A percentile compares a stretch with the other conserved stretches of the same genome.
Conservation (phyloP, 2,113 vertebrate species). For the Passer domesticus region DNA sequence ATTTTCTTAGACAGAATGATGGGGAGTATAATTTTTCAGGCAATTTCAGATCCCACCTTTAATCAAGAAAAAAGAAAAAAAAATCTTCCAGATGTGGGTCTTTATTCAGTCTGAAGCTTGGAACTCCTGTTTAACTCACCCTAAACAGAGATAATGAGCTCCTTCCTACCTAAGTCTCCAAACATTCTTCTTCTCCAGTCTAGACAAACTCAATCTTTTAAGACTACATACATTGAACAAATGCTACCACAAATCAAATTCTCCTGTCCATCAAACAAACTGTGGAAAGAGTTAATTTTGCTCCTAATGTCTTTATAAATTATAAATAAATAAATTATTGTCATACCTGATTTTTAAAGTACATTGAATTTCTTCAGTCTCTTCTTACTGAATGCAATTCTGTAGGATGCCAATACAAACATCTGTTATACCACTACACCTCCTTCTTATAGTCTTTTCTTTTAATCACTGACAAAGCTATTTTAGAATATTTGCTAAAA, state of each 20-base stretch:
- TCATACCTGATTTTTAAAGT: constrained; percentile 10
- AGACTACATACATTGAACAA: neutral
- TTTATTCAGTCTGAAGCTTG: neutral
- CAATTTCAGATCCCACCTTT: neutral
- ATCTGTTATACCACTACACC: neutral
- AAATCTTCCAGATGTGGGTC: neutral
- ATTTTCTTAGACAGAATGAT: neutral
- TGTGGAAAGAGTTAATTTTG: neutral
- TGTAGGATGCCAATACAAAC: neutral
- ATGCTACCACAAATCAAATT: neutral
- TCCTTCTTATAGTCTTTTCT: constrained; percentile 14
- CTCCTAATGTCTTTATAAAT: neutral
- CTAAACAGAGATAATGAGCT: neutral
- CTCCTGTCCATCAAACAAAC: neutral
- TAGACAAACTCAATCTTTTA: neutral
- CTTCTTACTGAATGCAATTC: neutral
- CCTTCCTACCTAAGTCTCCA: neutral
- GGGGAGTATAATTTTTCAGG: neutral
- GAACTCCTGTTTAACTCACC: neutral
- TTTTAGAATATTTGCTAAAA: constrained; percentile 19
- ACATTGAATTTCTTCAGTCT: neutral
- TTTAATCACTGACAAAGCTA: neutral
- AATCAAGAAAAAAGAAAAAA: neutral
- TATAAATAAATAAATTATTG: neutral
- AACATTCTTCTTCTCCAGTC: neutral